These are phyloP conservation scores for Leptonema lineaticorne DNA, from an alignment of 1,140 invertebrate genomes.

Conservation along the genomic window DNA sequence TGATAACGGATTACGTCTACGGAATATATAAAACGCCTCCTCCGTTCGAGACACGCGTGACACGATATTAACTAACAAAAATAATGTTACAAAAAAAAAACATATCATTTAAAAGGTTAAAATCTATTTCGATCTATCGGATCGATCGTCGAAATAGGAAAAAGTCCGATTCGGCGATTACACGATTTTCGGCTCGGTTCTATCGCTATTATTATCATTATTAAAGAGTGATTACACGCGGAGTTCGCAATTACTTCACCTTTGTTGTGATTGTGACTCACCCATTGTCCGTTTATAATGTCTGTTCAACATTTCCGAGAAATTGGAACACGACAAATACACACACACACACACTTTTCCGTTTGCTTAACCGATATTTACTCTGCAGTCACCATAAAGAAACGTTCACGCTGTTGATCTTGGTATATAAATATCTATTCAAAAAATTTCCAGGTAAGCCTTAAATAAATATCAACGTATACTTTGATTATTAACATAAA, in stretches of 20 bases:
- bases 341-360: neutral
- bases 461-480: no score
- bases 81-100: no score
- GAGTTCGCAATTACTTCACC: conserved; percentile 8
- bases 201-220: neutral
- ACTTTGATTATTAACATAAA: no score
- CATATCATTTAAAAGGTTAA: neutral
- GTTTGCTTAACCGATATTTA: neutral
- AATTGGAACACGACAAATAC: conserved; percentile 6
- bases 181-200: neutral
- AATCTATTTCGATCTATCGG: no score
- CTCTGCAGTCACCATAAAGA: no score
- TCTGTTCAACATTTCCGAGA: neutral
- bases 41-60: no score
- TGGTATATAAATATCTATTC: no score
- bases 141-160: neutral
- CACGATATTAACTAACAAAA: no score
- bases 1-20: neutral
- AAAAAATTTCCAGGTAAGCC: no score
- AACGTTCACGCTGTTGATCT: no score
- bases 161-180: neutral
- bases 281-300: neutral
- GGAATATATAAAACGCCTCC: no score
- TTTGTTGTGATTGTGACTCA: conserved; percentile 7
- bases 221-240: neutral